Base-by-base conservation (phyloP, 2,888 invertebrate species). In the Pasiphila rectangulata region DNA sequence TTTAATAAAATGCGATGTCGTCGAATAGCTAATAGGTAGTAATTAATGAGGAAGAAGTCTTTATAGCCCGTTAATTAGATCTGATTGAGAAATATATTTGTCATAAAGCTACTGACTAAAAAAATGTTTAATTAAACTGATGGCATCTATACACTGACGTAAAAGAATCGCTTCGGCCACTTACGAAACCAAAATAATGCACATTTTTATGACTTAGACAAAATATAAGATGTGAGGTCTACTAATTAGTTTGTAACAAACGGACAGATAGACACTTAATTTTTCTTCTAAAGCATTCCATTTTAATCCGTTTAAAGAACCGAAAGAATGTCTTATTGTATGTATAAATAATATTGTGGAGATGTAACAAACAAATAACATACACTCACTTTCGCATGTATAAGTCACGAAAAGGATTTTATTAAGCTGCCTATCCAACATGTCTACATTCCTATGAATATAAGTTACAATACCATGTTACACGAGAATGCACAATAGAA, bases 31-130 rank as follows among this genome's bases (percentile, higher is more conserved):
- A 41, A 50, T 45, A 41, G 23, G 27, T 20, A n/a, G 40, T 49
- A 45, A 50, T 50, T 50, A 50, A 50, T 45, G 45, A 45, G 50
- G 50, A 50, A 45, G 41, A 29, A n/a, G 17, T 7, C 20, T 41
- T 50, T 42, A 46, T 50, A 34, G 45, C 40, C 20, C 24, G 29
- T 44, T 36, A 49, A 44, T 48, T 43, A 32, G 36, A 50, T 38
- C 40, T 50, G 49, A 44, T 49, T 49, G 20, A 17, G 44, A 37
- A 48, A 38, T 45, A 32, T 50, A 40, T 45, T 40, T 30, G 19
- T 37, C 35, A 30, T 50, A 41, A 45, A 50, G 24, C 21, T 13
- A 10, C 16, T 39, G 29, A 48, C 39, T 42, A 42, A 42, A 15
- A 36, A 16, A 12, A 24, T 7, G 4, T 9, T 17, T 32, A 35